Base-by-base conservation (phyloP, 2,797 vertebrate genomes). In the Caiman crocodilus region DNA sequence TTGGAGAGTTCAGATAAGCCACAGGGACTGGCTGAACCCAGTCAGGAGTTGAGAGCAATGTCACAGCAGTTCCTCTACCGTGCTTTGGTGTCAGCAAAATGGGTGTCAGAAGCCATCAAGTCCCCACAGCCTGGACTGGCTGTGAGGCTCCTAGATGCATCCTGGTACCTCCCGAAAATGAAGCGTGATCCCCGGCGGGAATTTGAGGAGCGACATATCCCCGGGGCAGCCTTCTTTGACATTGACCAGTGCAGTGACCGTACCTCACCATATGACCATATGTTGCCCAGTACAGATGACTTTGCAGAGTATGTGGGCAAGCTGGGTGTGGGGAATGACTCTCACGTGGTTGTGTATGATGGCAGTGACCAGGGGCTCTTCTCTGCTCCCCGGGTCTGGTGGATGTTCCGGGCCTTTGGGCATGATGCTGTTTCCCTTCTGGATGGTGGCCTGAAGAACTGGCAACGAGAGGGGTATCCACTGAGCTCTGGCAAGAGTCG, bases 331-430 rank as follows among this genome's bases (percentile, higher is more conserved):
- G 97, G 98, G 2, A 98, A 97, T 57, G 94, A 98, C 93, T 99
- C 98, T 32, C 99, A 99, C 15, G 99, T 99, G 0, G 98, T 99
- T 3, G 98, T 99, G 30, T 99, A 99, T 20, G 99, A 99, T 88
- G 98, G 98, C 94, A 99, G 99, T 63, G 98, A 98, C 89, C 98
- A 98, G 79, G 99, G 99, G 3, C 98, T 98, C n/a, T 99, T 97
- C 97, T 97, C 98, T 4, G 99, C 99, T 0, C 99, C 99, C 0
- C 98, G 99, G 1, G 98, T 99, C 18, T 99, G 99, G 99, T 99
- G 99, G 99, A 99, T 99, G 99, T 99, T 99, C 96, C 98, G 98
- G 5, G 95, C 97, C 85, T 99, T 99, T 7, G 99, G 99, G 2
- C 99, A 99, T 76, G 89, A 76, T 5, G 56, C 93, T 0, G 99